Evolutionary conservation across 2,888 invertebrate species (phyloP).

Genomic region (Morpho achilles): DNA sequence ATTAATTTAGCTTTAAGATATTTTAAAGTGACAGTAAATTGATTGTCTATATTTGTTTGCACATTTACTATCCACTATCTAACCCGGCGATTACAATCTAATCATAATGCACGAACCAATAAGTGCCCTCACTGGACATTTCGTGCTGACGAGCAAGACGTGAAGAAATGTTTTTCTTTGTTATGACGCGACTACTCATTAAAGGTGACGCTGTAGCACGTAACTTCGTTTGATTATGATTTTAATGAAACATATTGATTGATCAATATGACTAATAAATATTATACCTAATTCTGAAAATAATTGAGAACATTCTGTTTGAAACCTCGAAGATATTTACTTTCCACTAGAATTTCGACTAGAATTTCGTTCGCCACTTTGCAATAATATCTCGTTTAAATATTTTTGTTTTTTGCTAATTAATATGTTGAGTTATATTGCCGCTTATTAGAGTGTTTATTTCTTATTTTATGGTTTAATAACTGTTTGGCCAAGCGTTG

Average conservation of each 20-base stretch:
- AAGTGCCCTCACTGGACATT: constrained; percentile 16
- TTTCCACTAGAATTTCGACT: no score
- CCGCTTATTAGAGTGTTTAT: no score
- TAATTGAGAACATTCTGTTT: no score
- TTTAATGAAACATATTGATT: background rate
- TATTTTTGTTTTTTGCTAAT: no score
- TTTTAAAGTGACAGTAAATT: background rate
- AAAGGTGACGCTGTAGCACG: constrained; percentile 18
- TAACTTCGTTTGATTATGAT: constrained; percentile 11
- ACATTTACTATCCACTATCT: constrained; percentile 8
- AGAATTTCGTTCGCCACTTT: no score
- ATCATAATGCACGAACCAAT: constrained; percentile 16
- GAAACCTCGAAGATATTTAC: no score
- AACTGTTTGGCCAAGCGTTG: no score
- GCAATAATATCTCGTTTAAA: no score
- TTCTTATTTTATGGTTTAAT: no score
- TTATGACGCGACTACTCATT: constrained; percentile 18
- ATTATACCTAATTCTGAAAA: no score
- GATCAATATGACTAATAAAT: no score
- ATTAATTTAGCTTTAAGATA: background rate
- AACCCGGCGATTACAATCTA: constrained; percentile 7
- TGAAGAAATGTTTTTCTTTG: constrained; percentile 35
- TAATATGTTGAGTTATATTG: no score
- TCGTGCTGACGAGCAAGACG: constrained; percentile 36
- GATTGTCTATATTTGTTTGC: constrained; percentile 6